These are phyloP conservation scores for Drosophila elegans DNA, from an alignment of 1,140 invertebrate genomes.

Conservation along the genomic window DNA sequence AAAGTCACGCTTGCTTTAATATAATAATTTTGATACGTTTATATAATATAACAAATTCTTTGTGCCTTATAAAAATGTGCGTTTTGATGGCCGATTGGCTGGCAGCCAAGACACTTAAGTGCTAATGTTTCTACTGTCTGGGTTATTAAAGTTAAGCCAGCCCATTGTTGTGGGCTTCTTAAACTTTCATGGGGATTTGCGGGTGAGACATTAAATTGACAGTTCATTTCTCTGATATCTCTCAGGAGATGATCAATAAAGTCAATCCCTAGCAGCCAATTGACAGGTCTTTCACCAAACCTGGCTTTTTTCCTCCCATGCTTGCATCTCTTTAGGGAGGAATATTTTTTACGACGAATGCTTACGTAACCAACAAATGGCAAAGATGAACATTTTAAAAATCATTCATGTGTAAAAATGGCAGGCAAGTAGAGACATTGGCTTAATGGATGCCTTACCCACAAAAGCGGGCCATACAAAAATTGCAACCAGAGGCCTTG, in stretches of 20 bases:
- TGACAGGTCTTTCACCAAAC: constrained; percentile 45
- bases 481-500: constrained; percentile 28
- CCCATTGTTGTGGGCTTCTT: constrained; percentile 33
- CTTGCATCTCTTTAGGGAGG: constrained; percentile 4
- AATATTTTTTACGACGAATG: constrained; percentile 23
- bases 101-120: constrained; percentile 27
- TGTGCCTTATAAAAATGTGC: constrained; percentile 18
- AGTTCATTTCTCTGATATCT: constrained; percentile 46
- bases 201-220: constrained; percentile 59
- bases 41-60: constrained; percentile 3
- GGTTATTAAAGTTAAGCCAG: constrained; percentile 61
- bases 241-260: constrained; percentile 67
- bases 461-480: constrained; percentile 42
- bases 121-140: constrained; percentile 30
- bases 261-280: constrained; percentile 60
- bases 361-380: constrained; percentile 23
- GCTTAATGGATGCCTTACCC: constrained; percentile 42
- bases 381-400: constrained; percentile 47
- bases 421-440: constrained; percentile 42
- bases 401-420: constrained; percentile 64
- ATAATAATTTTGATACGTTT: constrained; percentile 6
- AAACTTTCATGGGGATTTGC: constrained; percentile 44
- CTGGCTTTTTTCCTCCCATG: constrained; percentile 2
- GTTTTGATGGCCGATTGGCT: constrained; percentile 26
- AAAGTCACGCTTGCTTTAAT: neutral